Evolutionary conservation across 2,113 vertebrate genomes (phyloP).

Genomic region (Progne subis): DNA sequence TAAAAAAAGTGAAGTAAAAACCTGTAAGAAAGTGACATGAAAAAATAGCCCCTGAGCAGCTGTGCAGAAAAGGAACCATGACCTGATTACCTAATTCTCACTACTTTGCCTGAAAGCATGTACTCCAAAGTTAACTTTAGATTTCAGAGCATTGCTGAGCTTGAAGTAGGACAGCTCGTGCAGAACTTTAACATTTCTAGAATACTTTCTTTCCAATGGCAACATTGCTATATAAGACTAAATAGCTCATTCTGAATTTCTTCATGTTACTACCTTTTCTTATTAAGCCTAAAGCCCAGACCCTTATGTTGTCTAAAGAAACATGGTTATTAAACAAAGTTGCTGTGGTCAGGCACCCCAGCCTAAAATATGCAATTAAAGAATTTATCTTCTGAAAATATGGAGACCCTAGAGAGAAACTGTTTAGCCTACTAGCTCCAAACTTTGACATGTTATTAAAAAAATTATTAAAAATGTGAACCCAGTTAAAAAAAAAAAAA

Average conservation of each 20-base stretch:
- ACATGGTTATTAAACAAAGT: constrained; percentile 12
- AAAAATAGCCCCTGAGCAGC: not conserved
- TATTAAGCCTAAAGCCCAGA: not conserved
- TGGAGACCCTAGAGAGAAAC: not conserved
- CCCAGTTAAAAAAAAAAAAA: not conserved
- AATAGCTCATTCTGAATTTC: not conserved
- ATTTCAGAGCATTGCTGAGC: not conserved
- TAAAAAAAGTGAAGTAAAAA: not conserved
- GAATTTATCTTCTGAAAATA: constrained; percentile 12
- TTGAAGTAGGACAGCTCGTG: not conserved
- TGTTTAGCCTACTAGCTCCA: not conserved
- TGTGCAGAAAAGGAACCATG: not conserved
- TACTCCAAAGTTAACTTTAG: not conserved
- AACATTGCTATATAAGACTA: not conserved
- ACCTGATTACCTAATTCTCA: constrained; percentile 35
- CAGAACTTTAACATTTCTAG: not conserved
- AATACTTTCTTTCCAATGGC: not conserved
- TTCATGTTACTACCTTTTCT: not conserved
- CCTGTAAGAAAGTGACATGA: not conserved
- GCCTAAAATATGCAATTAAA: not conserved
- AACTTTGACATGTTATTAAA: not conserved
- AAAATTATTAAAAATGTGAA: not conserved
- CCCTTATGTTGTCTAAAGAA: constrained; percentile 4
- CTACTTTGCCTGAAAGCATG: not conserved
- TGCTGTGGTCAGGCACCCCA: not conserved